These are phyloP conservation scores for Escarpia spicata DNA, from an alignment of 2,888 invertebrate genomes.

Conservation along the genomic window DNA sequence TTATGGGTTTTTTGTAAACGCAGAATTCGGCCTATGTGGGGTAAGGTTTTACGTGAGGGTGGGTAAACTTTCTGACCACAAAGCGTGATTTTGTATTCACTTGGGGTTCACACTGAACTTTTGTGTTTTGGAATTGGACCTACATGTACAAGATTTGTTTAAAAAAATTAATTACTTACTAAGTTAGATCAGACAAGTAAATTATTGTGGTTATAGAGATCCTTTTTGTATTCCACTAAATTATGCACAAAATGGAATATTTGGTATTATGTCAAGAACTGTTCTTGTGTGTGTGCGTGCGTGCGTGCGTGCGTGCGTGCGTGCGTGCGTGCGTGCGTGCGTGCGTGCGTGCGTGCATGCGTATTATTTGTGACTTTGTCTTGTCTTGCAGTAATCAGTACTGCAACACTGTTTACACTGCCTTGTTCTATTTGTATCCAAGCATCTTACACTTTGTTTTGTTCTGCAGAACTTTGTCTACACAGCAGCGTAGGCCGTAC, in stretches of 20 bases:
- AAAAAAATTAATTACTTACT: too few relatives aligned
- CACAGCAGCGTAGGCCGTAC: neutral
- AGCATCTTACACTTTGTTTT: too few relatives aligned
- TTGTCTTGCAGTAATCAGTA: neutral
- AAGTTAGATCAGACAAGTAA: neutral
- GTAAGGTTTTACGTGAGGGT: too few relatives aligned
- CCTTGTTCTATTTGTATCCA: neutral
- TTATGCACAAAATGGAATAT: neutral
- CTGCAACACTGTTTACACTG: neutral
- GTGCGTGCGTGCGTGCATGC: too few relatives aligned
- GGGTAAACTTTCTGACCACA: too few relatives aligned
- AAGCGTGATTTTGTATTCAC: too few relatives aligned
- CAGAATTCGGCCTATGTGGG: neutral
- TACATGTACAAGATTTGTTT: too few relatives aligned
- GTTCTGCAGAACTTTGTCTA: neutral
- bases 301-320: too few relatives aligned
- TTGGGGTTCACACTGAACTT: too few relatives aligned
- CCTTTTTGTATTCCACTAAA: neutral
- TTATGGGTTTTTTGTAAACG: neutral
- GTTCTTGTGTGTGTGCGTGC: neutral
- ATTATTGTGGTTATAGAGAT: neutral
- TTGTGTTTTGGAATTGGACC: too few relatives aligned
- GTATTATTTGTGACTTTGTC: neutral
- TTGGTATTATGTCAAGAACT: neutral
- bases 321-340: too few relatives aligned